Percentiles rank a stretch among this genome's conserved stretches.
Conservation (phyloP, 1,140 invertebrate genomes). For the Orchesella cincta region DNA sequence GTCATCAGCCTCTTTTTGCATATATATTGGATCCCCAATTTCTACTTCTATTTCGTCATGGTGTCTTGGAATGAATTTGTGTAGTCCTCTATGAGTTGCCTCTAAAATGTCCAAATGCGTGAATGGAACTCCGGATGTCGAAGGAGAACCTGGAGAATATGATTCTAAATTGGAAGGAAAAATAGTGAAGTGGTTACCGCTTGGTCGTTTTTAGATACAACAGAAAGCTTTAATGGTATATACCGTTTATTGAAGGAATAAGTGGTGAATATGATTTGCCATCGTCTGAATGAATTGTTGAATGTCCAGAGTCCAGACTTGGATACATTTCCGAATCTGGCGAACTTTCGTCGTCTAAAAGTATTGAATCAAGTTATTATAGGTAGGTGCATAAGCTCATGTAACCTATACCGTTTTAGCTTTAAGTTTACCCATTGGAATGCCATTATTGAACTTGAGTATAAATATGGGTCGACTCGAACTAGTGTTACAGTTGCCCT, state of each 20-base stretch:
- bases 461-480: constrained; percentile 66
- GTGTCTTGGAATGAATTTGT: constrained; percentile 93
- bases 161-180: constrained; percentile 48
- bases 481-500: constrained; percentile 9
- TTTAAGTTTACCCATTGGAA: background rate
- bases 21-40: constrained; percentile 95
- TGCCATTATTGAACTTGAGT: constrained; percentile 58
- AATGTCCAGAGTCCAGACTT: constrained; percentile 82
- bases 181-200: background rate
- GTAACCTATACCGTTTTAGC: background rate
- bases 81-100: constrained; percentile 90
- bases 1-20: constrained; percentile 94
- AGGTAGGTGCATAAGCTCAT: background rate
- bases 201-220: background rate
- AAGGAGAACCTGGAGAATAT: constrained; percentile 52
- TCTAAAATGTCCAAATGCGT: constrained; percentile 84
- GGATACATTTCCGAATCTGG: constrained; percentile 80
- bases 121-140: constrained; percentile 59
- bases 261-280: constrained; percentile 79
- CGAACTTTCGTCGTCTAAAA: constrained; percentile 72
- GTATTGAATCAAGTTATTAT: background rate
- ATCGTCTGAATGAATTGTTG: constrained; percentile 84
- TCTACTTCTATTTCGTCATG: constrained; percentile 93
- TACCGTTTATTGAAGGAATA: constrained; percentile 53
- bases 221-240: background rate